Percentiles rank a stretch among this genome's conserved stretches.
These are phyloP conservation scores for Fistularia commersonii DNA, from an alignment of 2,797 vertebrate genomes.

Conservation along the genomic window DNA sequence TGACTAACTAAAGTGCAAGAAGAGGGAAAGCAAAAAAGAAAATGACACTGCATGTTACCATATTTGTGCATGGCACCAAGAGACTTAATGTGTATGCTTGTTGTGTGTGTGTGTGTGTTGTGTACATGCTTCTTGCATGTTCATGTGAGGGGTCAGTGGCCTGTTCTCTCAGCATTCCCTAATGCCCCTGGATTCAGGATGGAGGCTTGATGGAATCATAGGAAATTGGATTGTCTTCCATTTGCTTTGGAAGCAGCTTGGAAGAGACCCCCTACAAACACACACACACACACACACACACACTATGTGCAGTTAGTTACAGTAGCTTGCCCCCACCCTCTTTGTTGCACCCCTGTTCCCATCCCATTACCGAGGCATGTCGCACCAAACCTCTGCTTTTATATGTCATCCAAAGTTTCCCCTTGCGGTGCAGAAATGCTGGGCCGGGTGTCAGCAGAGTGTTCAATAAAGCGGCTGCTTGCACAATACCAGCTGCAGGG, in stretches of 20 bases:
- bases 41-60: background rate
- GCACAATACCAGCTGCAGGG: constrained; percentile 47
- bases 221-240: constrained; percentile 99
- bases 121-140: constrained; percentile 41
- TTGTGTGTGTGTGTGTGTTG: constrained; percentile 7
- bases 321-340: constrained; percentile 48
- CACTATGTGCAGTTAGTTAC: constrained; percentile 10
- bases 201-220: constrained; percentile 94
- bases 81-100: background rate
- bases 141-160: constrained; percentile 79
- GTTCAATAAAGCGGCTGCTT: constrained; percentile 61
- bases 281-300: constrained; percentile 44
- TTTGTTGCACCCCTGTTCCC: constrained; percentile 58
- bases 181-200: constrained; percentile 79
- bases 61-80: background rate
- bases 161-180: constrained; percentile 80
- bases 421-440: constrained; percentile 80
- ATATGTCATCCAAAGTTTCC: constrained; percentile 88
- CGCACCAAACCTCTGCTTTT: constrained; percentile 76
- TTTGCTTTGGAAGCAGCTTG: constrained; percentile 85
- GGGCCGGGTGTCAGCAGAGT: constrained; percentile 63
- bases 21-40: background rate
- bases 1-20: too few relatives aligned
- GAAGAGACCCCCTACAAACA: constrained; percentile 41
- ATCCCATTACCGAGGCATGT: constrained; percentile 89